Percentiles rank a stretch among this genome's conserved stretches.
Conservation (phyloP, 2,888 invertebrate species). For the Andrena marginata region DNA sequence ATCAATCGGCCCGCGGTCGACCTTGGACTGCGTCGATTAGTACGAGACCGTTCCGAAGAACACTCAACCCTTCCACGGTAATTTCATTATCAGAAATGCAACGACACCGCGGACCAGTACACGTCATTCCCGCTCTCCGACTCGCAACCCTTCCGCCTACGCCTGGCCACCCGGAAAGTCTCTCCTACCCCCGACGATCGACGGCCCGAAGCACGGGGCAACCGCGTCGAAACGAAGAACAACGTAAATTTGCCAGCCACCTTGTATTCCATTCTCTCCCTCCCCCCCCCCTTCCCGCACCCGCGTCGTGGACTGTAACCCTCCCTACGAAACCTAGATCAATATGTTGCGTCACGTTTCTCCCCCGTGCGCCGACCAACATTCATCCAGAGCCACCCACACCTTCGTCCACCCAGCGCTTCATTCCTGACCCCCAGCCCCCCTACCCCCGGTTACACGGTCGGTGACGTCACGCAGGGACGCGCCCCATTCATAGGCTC, state of each 20-base stretch:
- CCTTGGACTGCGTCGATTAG: slow-evolving; percentile 4
- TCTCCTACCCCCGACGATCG: slow-evolving; percentile 25
- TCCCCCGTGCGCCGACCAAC: slow-evolving; percentile 74
- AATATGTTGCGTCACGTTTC: slow-evolving; percentile 85
- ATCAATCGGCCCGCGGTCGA: neutral
- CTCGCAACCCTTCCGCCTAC: slow-evolving; percentile 20
- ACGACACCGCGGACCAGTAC: slow-evolving; percentile 4
- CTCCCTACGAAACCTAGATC: slow-evolving; percentile 82
- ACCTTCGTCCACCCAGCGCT: slow-evolving; percentile 63
- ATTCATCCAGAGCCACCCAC: slow-evolving; percentile 70
- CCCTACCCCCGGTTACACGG: slow-evolving; percentile 51
- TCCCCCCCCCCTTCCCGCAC: slow-evolving; percentile 11
- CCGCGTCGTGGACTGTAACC: slow-evolving; percentile 59
- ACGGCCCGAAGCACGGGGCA: slow-evolving; percentile 21
- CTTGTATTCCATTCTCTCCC: slow-evolving; percentile 66
- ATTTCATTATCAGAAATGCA: slow-evolving; percentile 38
- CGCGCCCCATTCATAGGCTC: slow-evolving; percentile 83
- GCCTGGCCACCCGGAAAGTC: slow-evolving; percentile 21
- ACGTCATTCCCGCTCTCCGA: neutral
- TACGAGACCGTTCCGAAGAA: neutral
- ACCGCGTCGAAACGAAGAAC: slow-evolving; percentile 51
- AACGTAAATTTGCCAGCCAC: slow-evolving; percentile 69
- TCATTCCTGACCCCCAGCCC: slow-evolving; percentile 61
- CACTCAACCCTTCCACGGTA: neutral
- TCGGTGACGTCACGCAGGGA: slow-evolving; percentile 82